phyloP scores from a whole-genome alignment of 2,888 invertebrate species.

The Malachius bipustulatus region DNA sequence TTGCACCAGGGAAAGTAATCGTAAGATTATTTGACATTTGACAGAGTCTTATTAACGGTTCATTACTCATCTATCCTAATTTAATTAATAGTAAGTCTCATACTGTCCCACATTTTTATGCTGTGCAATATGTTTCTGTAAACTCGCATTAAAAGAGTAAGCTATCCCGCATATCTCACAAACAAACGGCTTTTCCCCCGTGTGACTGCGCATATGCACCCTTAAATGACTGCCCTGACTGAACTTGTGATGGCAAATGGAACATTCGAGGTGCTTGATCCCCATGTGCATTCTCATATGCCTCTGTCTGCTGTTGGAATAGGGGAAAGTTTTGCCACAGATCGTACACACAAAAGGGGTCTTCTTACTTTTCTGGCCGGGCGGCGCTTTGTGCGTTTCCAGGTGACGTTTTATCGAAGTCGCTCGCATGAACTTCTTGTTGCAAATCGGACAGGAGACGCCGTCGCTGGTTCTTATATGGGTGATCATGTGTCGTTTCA shows the following conservation, averaged over 20 bases:
- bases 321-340: constrained; percentile 32
- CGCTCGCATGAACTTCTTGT: constrained; percentile 27
- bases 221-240: constrained; percentile 36
- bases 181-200: constrained; percentile 40
- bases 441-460: constrained; percentile 28
- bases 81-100: no score
- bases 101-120: constrained; percentile 17
- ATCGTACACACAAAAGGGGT: constrained; percentile 31
- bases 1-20: no score
- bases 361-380: constrained; percentile 29
- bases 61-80: no score
- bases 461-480: no score
- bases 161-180: constrained; percentile 39
- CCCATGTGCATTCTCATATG: constrained; percentile 34
- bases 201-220: constrained; percentile 41
- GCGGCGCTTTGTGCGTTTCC: constrained; percentile 25
- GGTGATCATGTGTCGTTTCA: no score
- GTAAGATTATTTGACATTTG: no score
- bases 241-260: constrained; percentile 33
- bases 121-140: constrained; percentile 26
- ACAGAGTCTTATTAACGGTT: no score
- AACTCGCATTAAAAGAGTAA: constrained; percentile 27
- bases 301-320: constrained; percentile 29
- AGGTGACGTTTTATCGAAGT: constrained; percentile 28
- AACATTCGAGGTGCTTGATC: constrained; percentile 33